phyloP scores from a whole-genome alignment of 2,888 invertebrate genomes.

The Parelbella ahira region DNA sequence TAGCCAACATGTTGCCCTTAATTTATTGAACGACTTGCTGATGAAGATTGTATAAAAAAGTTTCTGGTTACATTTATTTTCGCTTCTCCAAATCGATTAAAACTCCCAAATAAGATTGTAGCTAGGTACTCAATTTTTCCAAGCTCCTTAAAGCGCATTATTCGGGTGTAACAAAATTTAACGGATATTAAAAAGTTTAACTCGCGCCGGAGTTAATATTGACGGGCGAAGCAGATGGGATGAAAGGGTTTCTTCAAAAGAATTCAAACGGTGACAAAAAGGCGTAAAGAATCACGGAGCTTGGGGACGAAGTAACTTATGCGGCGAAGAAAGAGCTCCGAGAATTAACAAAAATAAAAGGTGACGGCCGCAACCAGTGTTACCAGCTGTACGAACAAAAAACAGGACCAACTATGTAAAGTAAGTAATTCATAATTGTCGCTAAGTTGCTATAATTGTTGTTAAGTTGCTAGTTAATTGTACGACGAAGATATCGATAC shows the following conservation, averaged over 20 bases:
- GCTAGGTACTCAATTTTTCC: slow-evolving; percentile 36
- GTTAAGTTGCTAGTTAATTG: too few species aligned
- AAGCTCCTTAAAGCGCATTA: slow-evolving; percentile 63
- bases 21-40: too few species aligned
- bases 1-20: too few species aligned
- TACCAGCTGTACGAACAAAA: not conserved
- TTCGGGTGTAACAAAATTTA: slow-evolving; percentile 75
- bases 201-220: slow-evolving; percentile 77
- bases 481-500: too few species aligned
- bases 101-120: slow-evolving; percentile 34
- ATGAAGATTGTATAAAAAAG: too few species aligned
- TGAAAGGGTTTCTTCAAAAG: slow-evolving; percentile 74
- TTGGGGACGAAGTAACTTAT: slow-evolving; percentile 76
- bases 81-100: slow-evolving; percentile 15
- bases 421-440: not conserved
- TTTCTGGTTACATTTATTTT: too few species aligned
- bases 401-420: too few species aligned
- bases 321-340: slow-evolving; percentile 75
- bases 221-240: slow-evolving; percentile 80
- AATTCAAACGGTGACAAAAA: slow-evolving; percentile 80
- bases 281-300: slow-evolving; percentile 76
- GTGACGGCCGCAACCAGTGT: slow-evolving; percentile 60
- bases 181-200: slow-evolving; percentile 81
- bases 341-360: slow-evolving; percentile 81
- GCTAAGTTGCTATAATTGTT: too few species aligned